Percentiles rank a stretch among this genome's conserved stretches.
Evolutionary conservation across 2,113 vertebrate species (phyloP).

Genomic region (Gavialis gangeticus): DNA sequence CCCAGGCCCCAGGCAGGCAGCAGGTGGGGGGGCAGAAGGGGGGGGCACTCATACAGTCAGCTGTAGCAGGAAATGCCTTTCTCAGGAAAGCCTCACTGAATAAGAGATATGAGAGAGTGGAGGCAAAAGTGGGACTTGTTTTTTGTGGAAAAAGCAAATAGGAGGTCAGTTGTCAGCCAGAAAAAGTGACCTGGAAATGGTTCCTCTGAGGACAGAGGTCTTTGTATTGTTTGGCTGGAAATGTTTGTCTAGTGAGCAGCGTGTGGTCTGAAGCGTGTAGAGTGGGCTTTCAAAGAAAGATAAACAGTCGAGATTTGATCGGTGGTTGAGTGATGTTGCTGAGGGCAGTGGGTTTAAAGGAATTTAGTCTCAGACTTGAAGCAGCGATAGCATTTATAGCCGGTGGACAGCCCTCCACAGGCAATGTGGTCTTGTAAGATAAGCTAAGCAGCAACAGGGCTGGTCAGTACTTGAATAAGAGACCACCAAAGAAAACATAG

Average conservation of each 20-base stretch:
- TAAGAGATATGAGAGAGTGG: constrained; percentile 30
- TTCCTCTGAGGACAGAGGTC: constrained; percentile 75
- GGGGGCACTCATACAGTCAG: constrained; percentile 60
- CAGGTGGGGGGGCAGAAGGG: constrained; percentile 38
- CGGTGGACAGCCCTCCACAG: not conserved
- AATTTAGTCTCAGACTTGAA: not conserved
- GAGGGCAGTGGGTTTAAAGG: constrained; percentile 40
- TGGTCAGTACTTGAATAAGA: not conserved
- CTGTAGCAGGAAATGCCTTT: constrained; percentile 81
- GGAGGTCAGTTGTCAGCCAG: constrained; percentile 70
- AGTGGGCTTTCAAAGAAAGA: constrained; percentile 81
- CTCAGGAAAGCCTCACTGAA: constrained; percentile 68
- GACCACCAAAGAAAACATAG: constrained; percentile 6
- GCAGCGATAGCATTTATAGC: constrained; percentile 58
- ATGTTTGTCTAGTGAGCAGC: constrained; percentile 53
- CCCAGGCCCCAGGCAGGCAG: constrained; percentile 46
- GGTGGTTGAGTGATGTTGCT: constrained; percentile 49
- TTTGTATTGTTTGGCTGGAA: constrained; percentile 71
- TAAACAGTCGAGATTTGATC: not conserved
- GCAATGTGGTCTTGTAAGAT: constrained; percentile 11
- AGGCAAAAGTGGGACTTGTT: constrained; percentile 70
- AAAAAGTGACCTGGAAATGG: constrained; percentile 75
- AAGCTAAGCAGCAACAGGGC: constrained; percentile 52
- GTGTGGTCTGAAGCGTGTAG: constrained; percentile 63
- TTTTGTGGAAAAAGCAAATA: constrained; percentile 80